phyloP scores from a whole-genome alignment of 2,888 invertebrate species.

The Thera obeliscata region DNA sequence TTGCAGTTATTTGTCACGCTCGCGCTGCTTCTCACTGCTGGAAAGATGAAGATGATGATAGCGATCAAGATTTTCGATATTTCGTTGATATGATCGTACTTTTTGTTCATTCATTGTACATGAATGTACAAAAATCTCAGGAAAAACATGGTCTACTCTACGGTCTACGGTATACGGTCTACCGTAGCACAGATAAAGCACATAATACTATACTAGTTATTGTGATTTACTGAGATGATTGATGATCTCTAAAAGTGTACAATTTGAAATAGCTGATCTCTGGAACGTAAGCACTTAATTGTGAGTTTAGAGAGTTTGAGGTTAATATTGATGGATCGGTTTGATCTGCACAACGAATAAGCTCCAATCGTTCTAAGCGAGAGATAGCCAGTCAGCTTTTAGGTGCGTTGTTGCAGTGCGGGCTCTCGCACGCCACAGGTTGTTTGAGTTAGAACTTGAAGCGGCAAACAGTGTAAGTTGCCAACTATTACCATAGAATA shows the following conservation, averaged over 20 bases:
- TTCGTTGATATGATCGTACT: too few relatives aligned
- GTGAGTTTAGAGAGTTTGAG: neutral
- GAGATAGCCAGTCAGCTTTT: neutral
- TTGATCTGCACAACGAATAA: neutral
- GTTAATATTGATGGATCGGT: neutral
- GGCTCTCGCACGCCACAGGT: neutral
- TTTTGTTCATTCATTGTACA: too few relatives aligned
- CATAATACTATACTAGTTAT: too few relatives aligned
- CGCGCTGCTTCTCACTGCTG: neutral
- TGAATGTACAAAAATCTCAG: too few relatives aligned
- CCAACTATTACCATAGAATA: neutral
- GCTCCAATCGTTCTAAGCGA: neutral
- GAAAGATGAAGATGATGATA: conserved; percentile 2
- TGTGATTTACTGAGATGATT: too few relatives aligned
- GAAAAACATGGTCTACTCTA: too few relatives aligned
- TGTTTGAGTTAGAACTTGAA: too few relatives aligned
- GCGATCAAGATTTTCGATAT: too few relatives aligned
- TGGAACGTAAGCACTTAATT: neutral
- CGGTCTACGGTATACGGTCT: too few relatives aligned
- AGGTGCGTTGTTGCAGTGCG: neutral
- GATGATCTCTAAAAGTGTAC: neutral
- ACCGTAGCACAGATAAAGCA: too few relatives aligned
- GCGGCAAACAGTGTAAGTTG: neutral
- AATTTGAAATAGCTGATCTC: neutral
- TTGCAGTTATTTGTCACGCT: conserved; percentile 22